Evolutionary conservation across 2,888 invertebrate species (phyloP).

Genomic region (Imbricaverruca yamaguchii): DNA sequence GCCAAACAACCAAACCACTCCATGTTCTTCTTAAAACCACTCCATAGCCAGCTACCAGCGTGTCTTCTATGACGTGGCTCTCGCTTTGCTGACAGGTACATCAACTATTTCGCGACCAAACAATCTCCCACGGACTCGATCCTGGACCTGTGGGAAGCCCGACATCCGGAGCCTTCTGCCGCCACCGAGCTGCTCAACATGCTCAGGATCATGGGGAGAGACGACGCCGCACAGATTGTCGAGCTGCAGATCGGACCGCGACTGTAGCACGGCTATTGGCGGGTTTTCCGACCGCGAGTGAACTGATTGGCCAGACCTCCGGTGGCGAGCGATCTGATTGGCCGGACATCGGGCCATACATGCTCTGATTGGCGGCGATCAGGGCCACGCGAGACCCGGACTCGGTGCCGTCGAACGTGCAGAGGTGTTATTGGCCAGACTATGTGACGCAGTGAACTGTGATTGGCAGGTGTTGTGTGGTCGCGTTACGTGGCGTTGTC

Average conservation of each 20-base stretch:
- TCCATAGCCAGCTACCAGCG: too few relatives aligned
- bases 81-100: conserved; percentile 53
- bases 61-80: too few relatives aligned
- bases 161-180: conserved; percentile 72
- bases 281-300: neutral
- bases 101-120: conserved; percentile 93
- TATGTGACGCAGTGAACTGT: neutral
- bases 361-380: neutral
- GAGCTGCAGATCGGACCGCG: conserved; percentile 56
- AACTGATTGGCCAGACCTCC: neutral
- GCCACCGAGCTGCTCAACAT: conserved; percentile 74
- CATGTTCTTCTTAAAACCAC: too few relatives aligned
- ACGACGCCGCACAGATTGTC: conserved; percentile 73
- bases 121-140: conserved; percentile 93
- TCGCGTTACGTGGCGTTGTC: neutral
- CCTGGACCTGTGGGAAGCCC: conserved; percentile 88
- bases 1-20: too few relatives aligned
- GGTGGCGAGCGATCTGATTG: neutral
- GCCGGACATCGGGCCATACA: neutral
- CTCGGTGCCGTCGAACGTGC: too few relatives aligned
- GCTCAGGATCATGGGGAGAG: conserved; percentile 75
- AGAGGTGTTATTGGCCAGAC: too few relatives aligned
- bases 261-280: neutral
- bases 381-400: neutral
- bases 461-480: neutral